A percentile compares a stretch with the other conserved stretches of the same genome.
Conservation (phyloP, 2,113 vertebrate genomes). For the Erythrolamprus reginae region DNA sequence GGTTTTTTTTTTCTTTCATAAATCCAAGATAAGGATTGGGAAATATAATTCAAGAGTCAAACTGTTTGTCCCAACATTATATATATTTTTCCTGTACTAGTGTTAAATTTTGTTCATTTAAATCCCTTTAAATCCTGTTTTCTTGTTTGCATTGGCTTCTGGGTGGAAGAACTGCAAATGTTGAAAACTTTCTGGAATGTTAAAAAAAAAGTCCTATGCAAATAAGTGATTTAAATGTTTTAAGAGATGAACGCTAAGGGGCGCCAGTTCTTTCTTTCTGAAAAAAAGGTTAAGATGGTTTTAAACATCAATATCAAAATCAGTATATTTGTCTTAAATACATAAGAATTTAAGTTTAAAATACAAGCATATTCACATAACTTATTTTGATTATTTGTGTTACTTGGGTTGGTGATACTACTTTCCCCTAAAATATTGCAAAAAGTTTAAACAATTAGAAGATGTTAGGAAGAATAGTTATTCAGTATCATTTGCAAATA, state of each 20-base stretch:
- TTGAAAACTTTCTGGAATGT: slow-evolving; percentile 82
- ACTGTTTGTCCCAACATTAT: neutral
- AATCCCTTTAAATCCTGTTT: slow-evolving; percentile 65
- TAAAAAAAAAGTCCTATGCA: slow-evolving; percentile 62
- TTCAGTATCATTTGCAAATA: neutral
- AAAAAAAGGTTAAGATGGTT: slow-evolving; percentile 11
- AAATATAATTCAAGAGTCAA: slow-evolving; percentile 14
- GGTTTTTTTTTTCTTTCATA: no score
- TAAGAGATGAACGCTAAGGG: slow-evolving; percentile 73
- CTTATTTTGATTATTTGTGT: neutral
- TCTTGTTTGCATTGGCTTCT: slow-evolving; percentile 69
- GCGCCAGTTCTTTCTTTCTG: slow-evolving; percentile 71
- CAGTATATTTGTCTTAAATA: slow-evolving; percentile 1
- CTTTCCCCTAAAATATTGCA: neutral
- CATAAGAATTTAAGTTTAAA: neutral
- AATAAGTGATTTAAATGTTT: slow-evolving; percentile 61
- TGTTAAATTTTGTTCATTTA: neutral
- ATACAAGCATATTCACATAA: neutral
- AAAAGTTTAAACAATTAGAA: neutral
- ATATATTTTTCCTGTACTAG: neutral
- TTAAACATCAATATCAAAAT: slow-evolving; percentile 13
- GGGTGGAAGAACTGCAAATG: slow-evolving; percentile 66
- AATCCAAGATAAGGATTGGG: neutral
- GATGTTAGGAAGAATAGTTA: neutral
- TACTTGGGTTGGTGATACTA: neutral